Base-by-base conservation (phyloP, 2,888 invertebrate species). In the Erebia epiphron region DNA sequence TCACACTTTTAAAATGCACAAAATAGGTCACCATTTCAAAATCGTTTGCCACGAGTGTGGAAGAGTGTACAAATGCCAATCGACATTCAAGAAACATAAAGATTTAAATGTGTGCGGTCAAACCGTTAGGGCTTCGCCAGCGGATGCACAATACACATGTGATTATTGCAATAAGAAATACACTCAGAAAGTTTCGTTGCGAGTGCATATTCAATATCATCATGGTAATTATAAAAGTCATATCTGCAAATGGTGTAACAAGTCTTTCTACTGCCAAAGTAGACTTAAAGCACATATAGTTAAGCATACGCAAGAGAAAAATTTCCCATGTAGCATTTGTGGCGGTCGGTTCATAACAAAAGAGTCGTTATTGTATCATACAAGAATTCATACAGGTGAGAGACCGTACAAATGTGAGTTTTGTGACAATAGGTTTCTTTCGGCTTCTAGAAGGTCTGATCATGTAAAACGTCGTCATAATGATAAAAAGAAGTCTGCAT, bases 131-230 rank as follows among this genome's bases (percentile, higher is more conserved):
- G 87, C 89, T 0, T 79, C 79, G 14, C 88, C 86, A 0, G 80
- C 84, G 0, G 75, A 88, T 74, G 91, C 86, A 0, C 86, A 86
- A 26, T 89, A 80, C 50, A 88, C 87, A 4, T 91, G 91, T 70
- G 90, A 91, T 75, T 85, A 90, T 77, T 91, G 91, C 67, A 83
- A 86, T 52, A 91, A 91, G 71, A 88, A 83, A 71, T 91, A 91
- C 67, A 87, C 89, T 0, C 90, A 91, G 46, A 91, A 91, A 75
- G 84, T 90, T 26, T 85, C 90, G 3, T 73, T 91, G 52, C 73
- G 91, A 70, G 90, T 91, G 11, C 91, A 91, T 68, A 91, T 91
- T 70, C 91, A 89, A 72, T 86, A 88, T 75, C 89, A 90, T 70
- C 91, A 91, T 78, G 86, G 87, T 0, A 89, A 87, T 75, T 89